Evolutionary conservation across 2,888 invertebrate species (phyloP).

Genomic region (Phoenoteleia sp.): DNA sequence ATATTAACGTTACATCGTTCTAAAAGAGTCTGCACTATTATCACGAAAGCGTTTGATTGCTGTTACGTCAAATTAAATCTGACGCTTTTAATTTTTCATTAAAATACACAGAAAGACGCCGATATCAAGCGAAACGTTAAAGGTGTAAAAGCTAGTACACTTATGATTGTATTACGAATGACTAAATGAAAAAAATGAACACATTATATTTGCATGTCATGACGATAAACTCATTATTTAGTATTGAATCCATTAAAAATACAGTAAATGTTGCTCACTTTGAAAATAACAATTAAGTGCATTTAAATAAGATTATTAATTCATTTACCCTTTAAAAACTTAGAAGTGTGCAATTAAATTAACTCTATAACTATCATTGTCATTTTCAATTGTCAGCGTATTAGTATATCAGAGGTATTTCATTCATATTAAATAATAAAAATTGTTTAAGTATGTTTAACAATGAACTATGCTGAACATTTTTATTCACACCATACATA

Average conservation of each 20-base stretch:
- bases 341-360: slow-evolving; percentile 24
- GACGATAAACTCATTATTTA: slow-evolving; percentile 13
- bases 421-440: no score
- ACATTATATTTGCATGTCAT: slow-evolving; percentile 29
- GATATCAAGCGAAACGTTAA: slow-evolving; percentile 49
- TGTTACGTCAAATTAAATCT: slow-evolving; percentile 70
- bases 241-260: slow-evolving; percentile 4
- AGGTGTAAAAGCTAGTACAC: slow-evolving; percentile 20
- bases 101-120: slow-evolving; percentile 9
- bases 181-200: slow-evolving; percentile 7
- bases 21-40: slow-evolving; percentile 65
- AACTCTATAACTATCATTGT: background rate
- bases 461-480: no score
- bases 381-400: no score
- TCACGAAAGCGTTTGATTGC: slow-evolving; percentile 67
- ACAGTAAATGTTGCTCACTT: slow-evolving; percentile 41
- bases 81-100: slow-evolving; percentile 71
- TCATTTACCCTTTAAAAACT: background rate
- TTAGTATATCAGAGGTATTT: no score
- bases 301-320: slow-evolving; percentile 4
- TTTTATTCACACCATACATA: no score
- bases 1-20: slow-evolving; percentile 5
- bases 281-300: slow-evolving; percentile 15
- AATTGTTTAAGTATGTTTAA: no score
- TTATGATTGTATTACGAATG: slow-evolving; percentile 12